Evolutionary conservation across 1,140 invertebrate species (phyloP).

Genomic region (Vanessa atalanta): DNA sequence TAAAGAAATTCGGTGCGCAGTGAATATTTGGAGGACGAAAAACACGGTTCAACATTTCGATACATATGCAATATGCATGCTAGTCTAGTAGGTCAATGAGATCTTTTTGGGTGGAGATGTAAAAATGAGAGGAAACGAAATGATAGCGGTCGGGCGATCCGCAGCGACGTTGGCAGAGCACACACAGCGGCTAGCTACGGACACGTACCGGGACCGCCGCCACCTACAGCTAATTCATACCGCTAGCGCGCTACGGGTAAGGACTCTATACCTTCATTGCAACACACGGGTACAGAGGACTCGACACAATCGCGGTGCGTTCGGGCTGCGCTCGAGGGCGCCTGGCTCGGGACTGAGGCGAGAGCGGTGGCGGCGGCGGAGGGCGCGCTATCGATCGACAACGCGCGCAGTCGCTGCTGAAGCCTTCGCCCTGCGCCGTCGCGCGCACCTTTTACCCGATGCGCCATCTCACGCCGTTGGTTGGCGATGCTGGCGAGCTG

Average conservation of each 20-base stretch:
- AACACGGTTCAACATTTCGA: not conserved
- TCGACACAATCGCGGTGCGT: not conserved
- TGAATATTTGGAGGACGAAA: not conserved
- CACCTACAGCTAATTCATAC: conserved; percentile 67
- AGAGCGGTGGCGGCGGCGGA: conserved; percentile 15
- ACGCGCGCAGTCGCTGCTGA: conserved; percentile 13
- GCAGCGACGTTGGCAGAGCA: conserved; percentile 30
- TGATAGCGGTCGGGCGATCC: conserved; percentile 24
- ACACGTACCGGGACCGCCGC: conserved; percentile 64
- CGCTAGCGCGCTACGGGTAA: conserved; percentile 67
- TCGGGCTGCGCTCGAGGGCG: conserved; percentile 31
- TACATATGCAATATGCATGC: conserved; percentile 7
- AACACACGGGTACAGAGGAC: conserved; percentile 48
- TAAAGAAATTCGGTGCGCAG: conserved; percentile 7
- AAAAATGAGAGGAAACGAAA: conserved; percentile 14
- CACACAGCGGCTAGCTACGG: conserved; percentile 48
- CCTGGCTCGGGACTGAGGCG: conserved; percentile 31
- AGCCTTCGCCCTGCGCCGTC: not conserved
- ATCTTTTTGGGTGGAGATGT: conserved; percentile 12
- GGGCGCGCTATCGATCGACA: conserved; percentile 36
- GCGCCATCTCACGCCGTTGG: not conserved
- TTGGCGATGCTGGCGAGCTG: not conserved
- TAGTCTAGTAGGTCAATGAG: conserved; percentile 13
- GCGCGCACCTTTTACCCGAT: conserved; percentile 28
- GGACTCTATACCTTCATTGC: conserved; percentile 74